Evolutionary conservation across 2,888 invertebrate species (phyloP).

Genomic region (Spisula subtruncata): DNA sequence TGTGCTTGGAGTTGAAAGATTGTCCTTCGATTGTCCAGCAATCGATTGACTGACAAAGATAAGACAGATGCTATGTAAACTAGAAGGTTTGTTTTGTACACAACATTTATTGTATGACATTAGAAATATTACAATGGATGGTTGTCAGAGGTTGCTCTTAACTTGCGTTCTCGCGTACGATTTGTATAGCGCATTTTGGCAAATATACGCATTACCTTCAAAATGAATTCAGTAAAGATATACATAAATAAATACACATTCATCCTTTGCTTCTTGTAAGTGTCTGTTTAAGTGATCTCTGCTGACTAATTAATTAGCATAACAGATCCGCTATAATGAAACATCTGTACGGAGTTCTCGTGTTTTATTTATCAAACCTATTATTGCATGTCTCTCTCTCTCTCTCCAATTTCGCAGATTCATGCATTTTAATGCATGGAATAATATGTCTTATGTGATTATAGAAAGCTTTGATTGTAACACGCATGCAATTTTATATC

Average conservation of each 20-base stretch:
- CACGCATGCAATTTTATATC: constrained; percentile 18
- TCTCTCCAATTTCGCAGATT: constrained; percentile 1
- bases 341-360: neutral
- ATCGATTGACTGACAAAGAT: no score
- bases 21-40: no score
- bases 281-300: neutral
- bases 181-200: no score
- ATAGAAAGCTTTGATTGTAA: neutral
- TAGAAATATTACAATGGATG: no score
- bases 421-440: constrained; percentile 28
- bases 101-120: no score
- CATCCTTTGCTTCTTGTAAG: neutral
- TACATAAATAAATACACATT: neutral
- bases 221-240: neutral
- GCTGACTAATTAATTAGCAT: constrained; percentile 8
- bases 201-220: neutral
- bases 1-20: no score
- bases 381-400: neutral
- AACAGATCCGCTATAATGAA: neutral
- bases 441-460: neutral
- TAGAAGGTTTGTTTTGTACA: no score
- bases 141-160: no score
- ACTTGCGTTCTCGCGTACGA: no score
- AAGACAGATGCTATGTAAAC: no score
- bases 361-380: constrained; percentile 12